phyloP scores from a whole-genome alignment of 2,113 vertebrate genomes.

The Dipodomys stephensi region DNA sequence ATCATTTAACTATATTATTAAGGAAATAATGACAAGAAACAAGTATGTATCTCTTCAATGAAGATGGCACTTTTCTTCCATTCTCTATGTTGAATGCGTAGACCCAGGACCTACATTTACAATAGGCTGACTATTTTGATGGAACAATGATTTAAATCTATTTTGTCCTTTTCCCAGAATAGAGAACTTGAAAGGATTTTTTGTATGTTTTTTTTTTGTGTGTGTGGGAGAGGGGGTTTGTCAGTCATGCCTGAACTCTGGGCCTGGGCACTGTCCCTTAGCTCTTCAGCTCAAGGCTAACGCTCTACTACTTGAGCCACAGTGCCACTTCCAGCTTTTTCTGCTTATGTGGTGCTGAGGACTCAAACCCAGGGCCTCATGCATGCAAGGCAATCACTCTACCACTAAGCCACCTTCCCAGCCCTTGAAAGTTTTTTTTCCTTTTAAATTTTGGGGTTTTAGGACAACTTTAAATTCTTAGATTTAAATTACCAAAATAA shows the following conservation, averaged over 20 bases:
- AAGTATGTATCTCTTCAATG: background rate
- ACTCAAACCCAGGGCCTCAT: no score
- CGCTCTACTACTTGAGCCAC: no score
- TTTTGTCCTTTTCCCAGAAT: background rate
- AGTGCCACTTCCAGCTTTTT: no score
- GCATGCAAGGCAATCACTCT: no score
- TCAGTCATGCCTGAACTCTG: no score
- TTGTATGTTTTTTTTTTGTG: no score
- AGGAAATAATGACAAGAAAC: background rate
- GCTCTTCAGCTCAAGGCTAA: no score
- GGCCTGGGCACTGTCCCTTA: no score
- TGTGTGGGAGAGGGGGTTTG: no score
- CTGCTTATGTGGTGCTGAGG: no score
- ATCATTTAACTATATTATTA: background rate
- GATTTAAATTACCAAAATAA: constrained; percentile 20
- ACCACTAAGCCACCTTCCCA: no score
- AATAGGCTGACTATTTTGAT: background rate
- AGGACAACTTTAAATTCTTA: constrained; percentile 23
- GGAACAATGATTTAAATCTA: background rate
- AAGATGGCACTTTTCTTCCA: background rate
- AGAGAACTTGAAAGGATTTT: background rate
- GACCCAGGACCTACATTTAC: background rate
- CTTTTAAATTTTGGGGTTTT: background rate
- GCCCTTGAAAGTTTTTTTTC: background rate
- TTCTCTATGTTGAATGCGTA: background rate